Evolutionary conservation across 2,797 vertebrate genomes (phyloP).

Genomic region (Sebastes dallii): DNA sequence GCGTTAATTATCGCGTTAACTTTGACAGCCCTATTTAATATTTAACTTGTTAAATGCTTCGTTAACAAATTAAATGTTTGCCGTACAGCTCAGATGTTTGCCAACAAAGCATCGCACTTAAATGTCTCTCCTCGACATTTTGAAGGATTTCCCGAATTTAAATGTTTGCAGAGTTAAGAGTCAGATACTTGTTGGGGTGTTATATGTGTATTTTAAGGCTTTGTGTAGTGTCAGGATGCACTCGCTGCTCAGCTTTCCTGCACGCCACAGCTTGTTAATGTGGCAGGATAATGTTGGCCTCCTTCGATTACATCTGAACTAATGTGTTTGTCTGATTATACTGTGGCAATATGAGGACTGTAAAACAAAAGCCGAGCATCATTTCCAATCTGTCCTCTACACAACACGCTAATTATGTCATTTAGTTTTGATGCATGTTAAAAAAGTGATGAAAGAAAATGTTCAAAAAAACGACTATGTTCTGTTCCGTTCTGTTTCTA

Average conservation of each 20-base stretch:
- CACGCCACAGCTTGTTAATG: slow-evolving; percentile 76
- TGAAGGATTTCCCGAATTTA: slow-evolving; percentile 55
- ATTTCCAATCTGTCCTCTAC: slow-evolving; percentile 73
- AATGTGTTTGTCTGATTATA: slow-evolving; percentile 67
- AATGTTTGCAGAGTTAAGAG: slow-evolving; percentile 61
- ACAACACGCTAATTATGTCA: slow-evolving; percentile 37
- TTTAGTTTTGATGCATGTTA: slow-evolving; percentile 38
- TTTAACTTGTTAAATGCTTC: slow-evolving; percentile 13
- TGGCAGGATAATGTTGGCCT: slow-evolving; percentile 63
- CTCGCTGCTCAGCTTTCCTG: slow-evolving; percentile 12
- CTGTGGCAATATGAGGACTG: slow-evolving; percentile 50
- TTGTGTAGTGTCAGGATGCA: slow-evolving; percentile 28
- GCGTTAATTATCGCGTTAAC: too few species aligned
- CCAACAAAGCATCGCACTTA: slow-evolving; percentile 20
- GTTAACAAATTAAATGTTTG: slow-evolving; percentile 29
- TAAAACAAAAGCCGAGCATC: slow-evolving; percentile 65
- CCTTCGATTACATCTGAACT: slow-evolving; percentile 67
- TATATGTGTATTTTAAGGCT: slow-evolving; percentile 48
- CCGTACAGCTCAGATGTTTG: slow-evolving; percentile 18
- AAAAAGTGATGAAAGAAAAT: slow-evolving; percentile 8
- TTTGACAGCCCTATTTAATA: background rate
- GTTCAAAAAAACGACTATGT: background rate
- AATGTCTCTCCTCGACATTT: slow-evolving; percentile 24
- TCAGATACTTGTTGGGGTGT: slow-evolving; percentile 38
- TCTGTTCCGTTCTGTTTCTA: background rate